A percentile compares a stretch with the other conserved stretches of the same genome.
Evolutionary conservation across 2,113 vertebrate species (phyloP).

Genomic region (Lagopus muta): DNA sequence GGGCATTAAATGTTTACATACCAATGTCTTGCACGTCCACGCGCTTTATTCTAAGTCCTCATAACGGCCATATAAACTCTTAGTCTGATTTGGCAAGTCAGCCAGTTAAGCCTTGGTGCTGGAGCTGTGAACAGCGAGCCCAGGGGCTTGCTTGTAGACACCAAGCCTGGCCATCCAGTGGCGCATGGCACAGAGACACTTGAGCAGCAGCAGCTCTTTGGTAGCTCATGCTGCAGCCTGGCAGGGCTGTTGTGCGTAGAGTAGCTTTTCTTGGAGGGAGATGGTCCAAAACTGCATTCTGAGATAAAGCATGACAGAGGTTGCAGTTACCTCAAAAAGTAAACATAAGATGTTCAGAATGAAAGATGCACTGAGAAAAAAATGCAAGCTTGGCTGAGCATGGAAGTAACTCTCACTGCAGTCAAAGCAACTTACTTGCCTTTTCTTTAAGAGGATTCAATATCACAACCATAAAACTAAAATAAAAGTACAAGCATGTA

Average conservation of each 20-base stretch:
- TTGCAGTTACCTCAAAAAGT: neutral
- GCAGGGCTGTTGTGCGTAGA: neutral
- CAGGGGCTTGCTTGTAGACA: neutral
- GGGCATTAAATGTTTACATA: neutral
- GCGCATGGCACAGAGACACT: neutral
- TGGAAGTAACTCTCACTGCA: neutral
- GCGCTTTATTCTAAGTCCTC: neutral
- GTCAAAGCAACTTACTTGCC: neutral
- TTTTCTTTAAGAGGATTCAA: neutral
- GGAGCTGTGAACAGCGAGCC: neutral
- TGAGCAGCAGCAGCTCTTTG: neutral
- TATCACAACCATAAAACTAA: neutral
- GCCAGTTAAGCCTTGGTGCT: neutral
- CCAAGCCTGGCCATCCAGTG: neutral
- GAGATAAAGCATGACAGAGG: neutral
- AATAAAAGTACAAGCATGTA: neutral
- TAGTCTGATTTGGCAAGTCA: constrained; percentile 44
- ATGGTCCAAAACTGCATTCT: neutral
- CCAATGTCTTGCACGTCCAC: neutral
- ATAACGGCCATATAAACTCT: neutral
- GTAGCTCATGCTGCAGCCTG: neutral
- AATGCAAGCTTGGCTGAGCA: neutral
- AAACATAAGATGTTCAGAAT: neutral
- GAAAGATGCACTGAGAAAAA: neutral
- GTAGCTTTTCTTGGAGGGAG: neutral